Evolutionary conservation across 2,797 vertebrate genomes (phyloP).

Genomic region (Sebastes minor): DNA sequence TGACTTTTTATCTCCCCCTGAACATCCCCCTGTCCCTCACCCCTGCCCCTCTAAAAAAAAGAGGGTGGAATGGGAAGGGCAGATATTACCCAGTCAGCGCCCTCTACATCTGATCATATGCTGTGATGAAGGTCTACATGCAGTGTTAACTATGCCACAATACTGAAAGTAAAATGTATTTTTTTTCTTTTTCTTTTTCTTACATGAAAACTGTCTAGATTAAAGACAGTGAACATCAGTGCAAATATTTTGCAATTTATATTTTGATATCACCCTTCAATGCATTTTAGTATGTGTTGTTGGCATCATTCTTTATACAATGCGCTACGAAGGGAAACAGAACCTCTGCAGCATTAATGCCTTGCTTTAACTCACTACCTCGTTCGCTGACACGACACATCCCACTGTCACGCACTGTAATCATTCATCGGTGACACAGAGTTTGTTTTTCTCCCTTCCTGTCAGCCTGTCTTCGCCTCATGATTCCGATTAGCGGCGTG

Average conservation of each 20-base stretch:
- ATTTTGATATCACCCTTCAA: not conserved
- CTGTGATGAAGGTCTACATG: not conserved
- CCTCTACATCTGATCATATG: not conserved
- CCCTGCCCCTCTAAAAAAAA: no score
- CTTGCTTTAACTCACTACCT: not conserved
- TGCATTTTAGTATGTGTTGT: not conserved
- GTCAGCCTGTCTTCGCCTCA: constrained; percentile 76
- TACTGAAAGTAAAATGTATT: not conserved
- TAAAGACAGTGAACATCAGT: not conserved
- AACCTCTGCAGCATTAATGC: constrained; percentile 15
- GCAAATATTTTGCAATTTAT: not conserved
- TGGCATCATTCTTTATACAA: not conserved
- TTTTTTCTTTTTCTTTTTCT: not conserved
- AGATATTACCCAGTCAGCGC: not conserved
- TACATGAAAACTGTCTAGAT: not conserved
- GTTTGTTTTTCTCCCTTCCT: constrained; percentile 76
- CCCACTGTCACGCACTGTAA: constrained; percentile 61
- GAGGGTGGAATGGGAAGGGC: no score
- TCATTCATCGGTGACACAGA: constrained; percentile 67
- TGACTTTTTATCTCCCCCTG: no score
- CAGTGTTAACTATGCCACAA: not conserved
- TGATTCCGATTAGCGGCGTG: constrained; percentile 77
- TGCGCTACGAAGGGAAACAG: not conserved
- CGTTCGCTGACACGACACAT: constrained; percentile 38
- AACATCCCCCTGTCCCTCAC: no score